phyloP scores from a whole-genome alignment of 2,113 vertebrate genomes.

The Danionella cerebrum region DNA sequence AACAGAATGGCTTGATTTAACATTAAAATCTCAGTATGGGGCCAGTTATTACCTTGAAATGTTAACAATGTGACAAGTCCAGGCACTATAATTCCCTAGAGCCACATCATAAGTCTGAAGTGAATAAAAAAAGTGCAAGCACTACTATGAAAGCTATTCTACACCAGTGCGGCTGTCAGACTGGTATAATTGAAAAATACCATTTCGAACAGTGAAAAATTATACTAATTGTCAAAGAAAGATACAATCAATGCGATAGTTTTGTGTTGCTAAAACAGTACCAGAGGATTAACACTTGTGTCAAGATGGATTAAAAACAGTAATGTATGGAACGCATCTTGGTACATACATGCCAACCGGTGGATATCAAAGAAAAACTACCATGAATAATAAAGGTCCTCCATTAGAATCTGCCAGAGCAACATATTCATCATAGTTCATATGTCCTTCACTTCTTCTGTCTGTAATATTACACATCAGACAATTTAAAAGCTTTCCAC shows the following conservation, averaged over 20 bases:
- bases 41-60: conserved; percentile 12
- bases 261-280: no score
- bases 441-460: conserved; percentile 2
- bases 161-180: background rate
- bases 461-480: conserved; percentile 4
- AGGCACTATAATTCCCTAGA: conserved; percentile 11
- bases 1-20: background rate
- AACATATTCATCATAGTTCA: background rate
- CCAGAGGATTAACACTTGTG: conserved; percentile 51
- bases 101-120: conserved; percentile 1
- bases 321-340: no score
- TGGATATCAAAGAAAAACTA: background rate
- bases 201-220: background rate
- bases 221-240: background rate
- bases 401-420: conserved; percentile 14
- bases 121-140: conserved; percentile 23
- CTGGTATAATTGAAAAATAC: conserved; percentile 14
- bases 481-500: conserved; percentile 3
- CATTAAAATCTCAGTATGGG: conserved; percentile 15
- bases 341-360: background rate
- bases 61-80: conserved; percentile 21
- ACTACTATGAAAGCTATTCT: background rate
- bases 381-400: background rate
- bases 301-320: no score
- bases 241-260: background rate